Conservation (phyloP, 2,797 vertebrate genomes). For the Leucoraja ocellata region DNA sequence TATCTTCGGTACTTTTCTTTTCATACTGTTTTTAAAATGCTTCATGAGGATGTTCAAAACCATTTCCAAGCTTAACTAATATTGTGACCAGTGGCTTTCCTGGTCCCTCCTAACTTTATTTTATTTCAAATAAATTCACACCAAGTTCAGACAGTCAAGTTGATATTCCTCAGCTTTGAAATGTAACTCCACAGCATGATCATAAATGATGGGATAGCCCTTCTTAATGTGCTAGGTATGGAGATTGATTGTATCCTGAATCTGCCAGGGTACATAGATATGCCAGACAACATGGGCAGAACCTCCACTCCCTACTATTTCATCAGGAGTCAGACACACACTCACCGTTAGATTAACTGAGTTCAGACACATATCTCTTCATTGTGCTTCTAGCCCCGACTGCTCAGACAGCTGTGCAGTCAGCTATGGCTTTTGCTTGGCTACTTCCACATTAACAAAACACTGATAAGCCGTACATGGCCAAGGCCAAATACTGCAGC, state of each 20-base stretch:
- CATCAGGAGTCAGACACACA: neutral
- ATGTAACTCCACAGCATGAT: neutral
- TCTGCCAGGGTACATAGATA: neutral
- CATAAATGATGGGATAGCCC: neutral
- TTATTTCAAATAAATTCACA: neutral
- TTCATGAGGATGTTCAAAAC: neutral
- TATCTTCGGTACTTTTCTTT: neutral
- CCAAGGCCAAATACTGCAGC: neutral
- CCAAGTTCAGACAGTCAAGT: neutral
- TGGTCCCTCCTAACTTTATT: neutral
- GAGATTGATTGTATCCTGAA: neutral
- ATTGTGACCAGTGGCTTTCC: neutral
- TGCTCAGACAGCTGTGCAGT: neutral
- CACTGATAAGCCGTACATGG: neutral
- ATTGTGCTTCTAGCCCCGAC: neutral
- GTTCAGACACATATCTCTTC: neutral
- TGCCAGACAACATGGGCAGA: neutral
- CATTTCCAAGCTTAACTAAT: neutral
- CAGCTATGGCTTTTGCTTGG: neutral
- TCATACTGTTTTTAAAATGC: neutral
- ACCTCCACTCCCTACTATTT: neutral
- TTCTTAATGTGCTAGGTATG: neutral
- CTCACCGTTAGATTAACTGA: neutral
- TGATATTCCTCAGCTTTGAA: neutral
- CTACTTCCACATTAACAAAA: neutral